Conservation (phyloP, 2,113 vertebrate species). For the Indri indri region DNA sequence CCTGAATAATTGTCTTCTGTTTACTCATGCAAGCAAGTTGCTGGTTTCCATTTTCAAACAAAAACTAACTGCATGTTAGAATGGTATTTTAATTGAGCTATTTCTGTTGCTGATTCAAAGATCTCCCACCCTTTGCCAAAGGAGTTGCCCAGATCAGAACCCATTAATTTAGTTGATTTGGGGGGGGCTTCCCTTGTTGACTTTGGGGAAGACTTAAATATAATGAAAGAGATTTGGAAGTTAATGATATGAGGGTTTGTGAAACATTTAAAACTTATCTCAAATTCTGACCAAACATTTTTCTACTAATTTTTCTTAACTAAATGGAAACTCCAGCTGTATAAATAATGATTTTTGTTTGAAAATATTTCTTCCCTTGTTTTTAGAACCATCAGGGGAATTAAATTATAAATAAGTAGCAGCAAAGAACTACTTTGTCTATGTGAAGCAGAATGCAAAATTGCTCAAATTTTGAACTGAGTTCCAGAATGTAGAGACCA, state of each 20-base stretch:
- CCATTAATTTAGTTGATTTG: not conserved
- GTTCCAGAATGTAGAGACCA: not conserved
- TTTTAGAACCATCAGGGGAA: slow-evolving; percentile 69
- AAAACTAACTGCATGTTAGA: slow-evolving; percentile 23
- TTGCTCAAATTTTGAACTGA: not conserved
- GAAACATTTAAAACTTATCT: slow-evolving; percentile 51
- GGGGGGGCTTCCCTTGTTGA: not conserved
- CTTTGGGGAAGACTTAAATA: not conserved
- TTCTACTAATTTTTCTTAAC: slow-evolving; percentile 70
- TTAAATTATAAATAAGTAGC: slow-evolving; percentile 74
- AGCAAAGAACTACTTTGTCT: slow-evolving; percentile 15
- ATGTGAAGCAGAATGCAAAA: not conserved
- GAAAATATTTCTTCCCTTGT: slow-evolving; percentile 74
- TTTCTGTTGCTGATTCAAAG: slow-evolving; percentile 40
- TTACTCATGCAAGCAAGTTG: slow-evolving; percentile 28
- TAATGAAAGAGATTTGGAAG: not conserved
- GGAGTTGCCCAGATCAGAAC: not conserved
- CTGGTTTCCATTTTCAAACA: slow-evolving; percentile 66
- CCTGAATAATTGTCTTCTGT: slow-evolving; percentile 30
- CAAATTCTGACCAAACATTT: slow-evolving; percentile 60
- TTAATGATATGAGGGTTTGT: not conserved
- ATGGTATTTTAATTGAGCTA: slow-evolving; percentile 42
- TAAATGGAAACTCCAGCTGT: slow-evolving; percentile 74
- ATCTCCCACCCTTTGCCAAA: not conserved
- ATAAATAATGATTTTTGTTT: slow-evolving; percentile 78